Conservation (phyloP, 2,113 vertebrate genomes). For the Typhlomys cinereus region DNA sequence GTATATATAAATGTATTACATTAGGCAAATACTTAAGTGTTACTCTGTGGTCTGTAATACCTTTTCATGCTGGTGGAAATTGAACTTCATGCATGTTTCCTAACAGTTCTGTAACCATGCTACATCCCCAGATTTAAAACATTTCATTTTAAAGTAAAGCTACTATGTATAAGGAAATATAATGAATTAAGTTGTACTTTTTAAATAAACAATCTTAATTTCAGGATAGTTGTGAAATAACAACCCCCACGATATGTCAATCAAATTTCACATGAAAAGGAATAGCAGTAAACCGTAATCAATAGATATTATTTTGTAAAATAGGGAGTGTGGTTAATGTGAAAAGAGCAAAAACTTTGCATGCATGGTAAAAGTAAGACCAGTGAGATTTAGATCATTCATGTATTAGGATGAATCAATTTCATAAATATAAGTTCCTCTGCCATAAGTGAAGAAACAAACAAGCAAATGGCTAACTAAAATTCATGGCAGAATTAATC, state of each 20-base stretch:
- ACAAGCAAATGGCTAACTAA: not conserved
- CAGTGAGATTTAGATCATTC: not conserved
- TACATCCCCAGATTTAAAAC: not conserved
- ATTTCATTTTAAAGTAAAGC: slow-evolving; percentile 58
- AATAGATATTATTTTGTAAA: not conserved
- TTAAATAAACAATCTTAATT: not conserved
- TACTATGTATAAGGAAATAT: not conserved
- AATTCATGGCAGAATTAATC: not conserved
- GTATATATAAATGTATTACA: not conserved
- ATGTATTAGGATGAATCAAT: not conserved
- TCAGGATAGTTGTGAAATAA: slow-evolving; percentile 22
- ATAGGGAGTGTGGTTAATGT: not conserved
- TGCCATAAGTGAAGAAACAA: not conserved
- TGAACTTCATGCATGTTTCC: not conserved
- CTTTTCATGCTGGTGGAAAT: not conserved
- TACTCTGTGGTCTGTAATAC: not conserved
- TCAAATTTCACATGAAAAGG: not conserved
- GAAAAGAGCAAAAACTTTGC: not conserved
- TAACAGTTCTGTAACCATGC: not conserved
- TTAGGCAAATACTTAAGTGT: not conserved
- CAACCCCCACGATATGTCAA: not conserved
- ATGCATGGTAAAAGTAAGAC: not conserved
- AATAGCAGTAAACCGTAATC: slow-evolving; percentile 20
- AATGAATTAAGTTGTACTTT: not conserved
- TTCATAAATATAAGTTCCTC: not conserved